phyloP scores from a whole-genome alignment of 2,888 invertebrate species.

The Neoitamus cyanurus region DNA sequence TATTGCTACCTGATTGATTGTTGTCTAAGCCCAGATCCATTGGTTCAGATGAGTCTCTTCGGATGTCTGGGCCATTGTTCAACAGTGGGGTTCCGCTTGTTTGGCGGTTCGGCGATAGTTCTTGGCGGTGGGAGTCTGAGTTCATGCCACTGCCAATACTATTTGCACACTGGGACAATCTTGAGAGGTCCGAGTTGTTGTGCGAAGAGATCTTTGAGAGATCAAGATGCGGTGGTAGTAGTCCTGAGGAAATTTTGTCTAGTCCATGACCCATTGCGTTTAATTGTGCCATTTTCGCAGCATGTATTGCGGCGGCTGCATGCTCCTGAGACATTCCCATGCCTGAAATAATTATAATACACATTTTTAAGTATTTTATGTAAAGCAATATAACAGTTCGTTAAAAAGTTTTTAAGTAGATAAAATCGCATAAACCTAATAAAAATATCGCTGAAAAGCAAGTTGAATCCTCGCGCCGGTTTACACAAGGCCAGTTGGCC shows the following conservation, averaged over 20 bases:
- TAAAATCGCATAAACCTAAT: no score
- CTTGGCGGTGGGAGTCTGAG: slow-evolving; percentile 58
- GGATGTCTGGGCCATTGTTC: slow-evolving; percentile 57
- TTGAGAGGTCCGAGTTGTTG: slow-evolving; percentile 51
- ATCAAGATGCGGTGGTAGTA: slow-evolving; percentile 65
- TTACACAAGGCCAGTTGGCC: no score
- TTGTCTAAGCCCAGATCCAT: slow-evolving; percentile 65
- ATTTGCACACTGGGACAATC: slow-evolving; percentile 49
- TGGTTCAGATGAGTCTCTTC: slow-evolving; percentile 63
- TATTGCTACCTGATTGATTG: slow-evolving; percentile 64
- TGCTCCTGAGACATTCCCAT: slow-evolving; percentile 76
- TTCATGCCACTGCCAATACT: slow-evolving; percentile 58
- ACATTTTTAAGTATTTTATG: no score
- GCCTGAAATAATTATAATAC: no score
- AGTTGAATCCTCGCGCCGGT: no score
- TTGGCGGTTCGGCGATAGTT: slow-evolving; percentile 54
- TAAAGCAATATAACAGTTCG: no score
- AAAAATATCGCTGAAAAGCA: no score
- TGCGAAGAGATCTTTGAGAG: slow-evolving; percentile 61
- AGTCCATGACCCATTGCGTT: slow-evolving; percentile 72
- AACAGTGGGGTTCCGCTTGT: slow-evolving; percentile 46
- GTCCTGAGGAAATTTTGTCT: slow-evolving; percentile 69
- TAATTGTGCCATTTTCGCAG: slow-evolving; percentile 82
- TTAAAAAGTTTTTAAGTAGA: no score
- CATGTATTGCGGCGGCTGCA: slow-evolving; percentile 80